These are phyloP conservation scores for Sminthurides aquaticus DNA, from an alignment of 2,888 invertebrate genomes.

Conservation along the genomic window DNA sequence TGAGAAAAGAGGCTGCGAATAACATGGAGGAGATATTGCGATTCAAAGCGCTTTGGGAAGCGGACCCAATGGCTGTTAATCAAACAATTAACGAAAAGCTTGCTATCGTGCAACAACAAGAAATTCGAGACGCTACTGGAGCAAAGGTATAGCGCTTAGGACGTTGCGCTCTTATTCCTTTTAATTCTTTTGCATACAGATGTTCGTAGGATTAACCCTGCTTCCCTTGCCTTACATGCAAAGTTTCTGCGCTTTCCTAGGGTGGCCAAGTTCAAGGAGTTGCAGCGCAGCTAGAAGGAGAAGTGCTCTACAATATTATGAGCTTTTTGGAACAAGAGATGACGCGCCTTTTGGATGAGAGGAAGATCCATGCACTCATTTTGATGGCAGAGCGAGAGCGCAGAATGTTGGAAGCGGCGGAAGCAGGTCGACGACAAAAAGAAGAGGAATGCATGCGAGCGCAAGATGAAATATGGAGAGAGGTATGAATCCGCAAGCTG, in stretches of 20 bases:
- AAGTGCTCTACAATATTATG: conserved; percentile 62
- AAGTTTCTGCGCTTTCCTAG: background rate
- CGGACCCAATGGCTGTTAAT: conserved; percentile 35
- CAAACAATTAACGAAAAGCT: conserved; percentile 21
- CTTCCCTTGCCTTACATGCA: background rate
- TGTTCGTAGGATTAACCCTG: too few species aligned
- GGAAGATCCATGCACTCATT: conserved; percentile 68
- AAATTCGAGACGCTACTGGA: conserved; percentile 1
- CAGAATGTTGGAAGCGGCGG: conserved; percentile 67
- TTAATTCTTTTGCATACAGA: too few species aligned
- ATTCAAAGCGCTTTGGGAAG: conserved; percentile 35
- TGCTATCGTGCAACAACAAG: conserved; percentile 19
- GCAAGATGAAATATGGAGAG: conserved; percentile 73
- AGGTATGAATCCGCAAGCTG: too few species aligned
- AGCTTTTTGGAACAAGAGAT: conserved; percentile 68
- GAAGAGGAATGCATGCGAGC: conserved; percentile 65
- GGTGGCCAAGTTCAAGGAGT: conserved; percentile 52
- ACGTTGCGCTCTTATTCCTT: too few species aligned
- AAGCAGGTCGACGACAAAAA: conserved; percentile 68
- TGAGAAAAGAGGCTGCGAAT: conserved; percentile 35
- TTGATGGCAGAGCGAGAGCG: conserved; percentile 70
- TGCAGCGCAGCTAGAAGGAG: conserved; percentile 63
- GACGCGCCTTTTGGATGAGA: conserved; percentile 64
- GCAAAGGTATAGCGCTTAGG: conserved; percentile 6
- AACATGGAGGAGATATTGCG: conserved; percentile 34